Base-by-base conservation (phyloP, 2,888 invertebrate species). In the Xestobium rufovillosum region DNA sequence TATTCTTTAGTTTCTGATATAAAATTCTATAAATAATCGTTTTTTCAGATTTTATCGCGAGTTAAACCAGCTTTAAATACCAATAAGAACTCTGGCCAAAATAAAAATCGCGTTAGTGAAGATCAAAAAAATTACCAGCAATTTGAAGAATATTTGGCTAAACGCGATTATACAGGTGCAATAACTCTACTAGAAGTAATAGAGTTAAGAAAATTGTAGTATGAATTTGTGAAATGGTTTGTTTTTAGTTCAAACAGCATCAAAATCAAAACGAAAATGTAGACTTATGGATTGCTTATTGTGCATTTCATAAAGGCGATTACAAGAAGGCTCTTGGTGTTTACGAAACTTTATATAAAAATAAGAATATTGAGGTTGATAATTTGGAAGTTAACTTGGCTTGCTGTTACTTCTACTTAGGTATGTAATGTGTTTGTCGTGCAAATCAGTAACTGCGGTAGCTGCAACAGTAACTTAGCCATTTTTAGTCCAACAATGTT, bases 341-440 rank as follows among this genome's bases (percentile, higher is more conserved):
- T 33, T 89, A 86, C 60, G 71, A 76, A 53, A 66, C 61, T 37
- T 51, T 79, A 51, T 59, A 67, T 8, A 67, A 73, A 12, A 69
- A 73, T 50, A 63, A 75, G 47, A 60, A 72, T 37, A 31, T 41
- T 4, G 61, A 73, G 31, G 57, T 72, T 10, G 71, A 79, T 19
- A 80, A 85, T 51, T 66, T 88, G 3, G 69, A 73, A 31, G 72
- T 85, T 16, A 92, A 92, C 63, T 68, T 92, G 8, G 94, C 91
- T 2, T 95, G 96, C 48, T 94, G 94, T 62, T 89, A 89, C 66
- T 97, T 97, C 64, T 95, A 91, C 60, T 70, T 97, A 53, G 94
- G 92, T 66, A 77, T 78, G 73, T 79, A 15, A 31, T 29, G 6
- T 27, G 25, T 30, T 11, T 27, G 28, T 15, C 12, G 37, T 25